Evolutionary conservation across 2,113 vertebrate genomes (phyloP).

Genomic region (Heterotilapia buettikoferi): DNA sequence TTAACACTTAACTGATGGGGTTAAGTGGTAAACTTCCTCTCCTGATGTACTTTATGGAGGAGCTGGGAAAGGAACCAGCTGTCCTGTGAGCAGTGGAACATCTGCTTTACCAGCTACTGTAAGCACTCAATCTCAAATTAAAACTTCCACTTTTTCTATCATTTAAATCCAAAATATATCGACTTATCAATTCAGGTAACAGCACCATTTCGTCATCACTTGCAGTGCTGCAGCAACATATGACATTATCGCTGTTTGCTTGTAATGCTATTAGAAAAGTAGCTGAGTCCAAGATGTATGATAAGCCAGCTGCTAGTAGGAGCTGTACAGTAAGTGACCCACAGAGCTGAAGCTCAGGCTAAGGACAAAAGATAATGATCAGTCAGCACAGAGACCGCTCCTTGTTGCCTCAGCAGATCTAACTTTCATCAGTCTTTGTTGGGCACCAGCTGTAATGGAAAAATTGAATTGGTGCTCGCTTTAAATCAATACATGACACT

Average conservation of each 20-base stretch:
- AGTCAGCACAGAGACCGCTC: slow-evolving; percentile 12
- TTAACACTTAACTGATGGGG: not conserved
- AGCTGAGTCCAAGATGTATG: not conserved
- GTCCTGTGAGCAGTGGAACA: not conserved
- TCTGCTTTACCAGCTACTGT: not conserved
- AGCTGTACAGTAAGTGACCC: not conserved
- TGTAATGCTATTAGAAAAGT: not conserved
- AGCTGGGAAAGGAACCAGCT: not conserved
- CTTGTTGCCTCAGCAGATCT: slow-evolving; percentile 40
- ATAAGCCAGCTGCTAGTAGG: slow-evolving; percentile 19
- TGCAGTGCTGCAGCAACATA: not conserved
- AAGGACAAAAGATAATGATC: slow-evolving; percentile 35
- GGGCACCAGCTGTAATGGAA: slow-evolving; percentile 24
- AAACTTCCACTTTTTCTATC: not conserved
- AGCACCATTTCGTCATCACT: not conserved
- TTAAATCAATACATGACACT: not conserved
- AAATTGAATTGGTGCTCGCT: slow-evolving; percentile 12
- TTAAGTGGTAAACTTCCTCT: not conserved
- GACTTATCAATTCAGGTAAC: not conserved
- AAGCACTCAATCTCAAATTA: not conserved
- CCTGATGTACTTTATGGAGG: not conserved
- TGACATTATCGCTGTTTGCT: not conserved
- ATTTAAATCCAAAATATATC: not conserved
- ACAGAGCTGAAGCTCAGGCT: not conserved
- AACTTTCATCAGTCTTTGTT: slow-evolving; percentile 31